Evolutionary conservation across 37 sponge, comb jelly and placozoan genomes (phyloP).

Genomic region (Geodia barretti): DNA sequence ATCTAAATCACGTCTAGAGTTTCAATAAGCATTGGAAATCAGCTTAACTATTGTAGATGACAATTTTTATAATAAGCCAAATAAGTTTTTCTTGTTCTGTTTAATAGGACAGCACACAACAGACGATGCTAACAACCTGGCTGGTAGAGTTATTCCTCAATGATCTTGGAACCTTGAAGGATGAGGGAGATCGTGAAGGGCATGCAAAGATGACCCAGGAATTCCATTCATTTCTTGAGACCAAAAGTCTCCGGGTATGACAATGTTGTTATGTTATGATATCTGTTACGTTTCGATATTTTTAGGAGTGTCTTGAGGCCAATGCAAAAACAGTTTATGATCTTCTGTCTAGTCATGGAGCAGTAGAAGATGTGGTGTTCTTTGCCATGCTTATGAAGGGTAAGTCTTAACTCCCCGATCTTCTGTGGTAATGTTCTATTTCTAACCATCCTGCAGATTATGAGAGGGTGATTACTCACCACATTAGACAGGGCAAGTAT

Average conservation of each 20-base stretch:
- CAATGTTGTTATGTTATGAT: not conserved
- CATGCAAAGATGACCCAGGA: conserved; percentile 47
- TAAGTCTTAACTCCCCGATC: not conserved
- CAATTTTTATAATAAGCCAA: not conserved
- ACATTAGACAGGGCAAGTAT: conserved; percentile 79
- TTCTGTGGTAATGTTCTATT: not conserved
- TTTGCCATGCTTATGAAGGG: conserved; percentile 92
- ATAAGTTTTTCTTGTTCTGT: not conserved
- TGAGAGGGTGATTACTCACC: conserved; percentile 85
- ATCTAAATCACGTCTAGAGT: too few relatives aligned
- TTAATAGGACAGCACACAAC: conserved; percentile 73
- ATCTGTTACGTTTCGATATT: not conserved
- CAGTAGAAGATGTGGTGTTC: conserved; percentile 85
- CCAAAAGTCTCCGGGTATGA: conserved; percentile 52
- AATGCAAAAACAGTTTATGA: conserved; percentile 81
- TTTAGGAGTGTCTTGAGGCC: conserved; percentile 70
- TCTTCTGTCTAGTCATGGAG: conserved; percentile 90
- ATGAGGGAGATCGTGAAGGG: conserved; percentile 41
- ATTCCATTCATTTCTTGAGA: conserved; percentile 68
- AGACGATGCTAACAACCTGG: conserved; percentile 90
- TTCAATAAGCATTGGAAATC: too few relatives aligned
- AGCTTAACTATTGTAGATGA: too few relatives aligned
- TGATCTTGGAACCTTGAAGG: conserved; percentile 72
- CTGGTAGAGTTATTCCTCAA: conserved; percentile 81
- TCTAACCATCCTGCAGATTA: conserved; percentile 57